Conservation (phyloP, 2,888 invertebrate genomes). For the Eilema sororculum region DNA sequence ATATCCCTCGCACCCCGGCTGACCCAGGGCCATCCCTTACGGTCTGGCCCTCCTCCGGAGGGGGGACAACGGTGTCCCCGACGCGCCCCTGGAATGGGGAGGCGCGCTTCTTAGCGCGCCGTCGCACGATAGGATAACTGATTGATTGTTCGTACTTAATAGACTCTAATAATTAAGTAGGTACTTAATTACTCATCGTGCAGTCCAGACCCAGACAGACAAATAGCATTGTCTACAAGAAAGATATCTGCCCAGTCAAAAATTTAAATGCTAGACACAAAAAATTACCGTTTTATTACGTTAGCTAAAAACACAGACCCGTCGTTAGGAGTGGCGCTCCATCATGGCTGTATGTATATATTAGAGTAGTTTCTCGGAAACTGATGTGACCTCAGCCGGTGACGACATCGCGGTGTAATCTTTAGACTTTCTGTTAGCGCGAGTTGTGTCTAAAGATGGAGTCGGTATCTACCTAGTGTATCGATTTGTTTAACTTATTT, state of each 20-base stretch:
- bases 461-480: not conserved
- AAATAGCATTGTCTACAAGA: not conserved
- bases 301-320: conserved; percentile 8
- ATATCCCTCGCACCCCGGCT: too few relatives aligned
- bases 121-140: too few relatives aligned
- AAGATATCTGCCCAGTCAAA: not conserved
- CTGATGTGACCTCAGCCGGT: conserved; percentile 23
- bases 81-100: too few relatives aligned
- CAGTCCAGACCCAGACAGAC: not conserved
- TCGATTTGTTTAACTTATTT: too few relatives aligned
- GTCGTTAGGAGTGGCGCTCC: not conserved
- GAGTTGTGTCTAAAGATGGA: conserved; percentile 2
- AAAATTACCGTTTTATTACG: not conserved
- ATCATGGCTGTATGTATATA: conserved; percentile 4
- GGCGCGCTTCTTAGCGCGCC: too few relatives aligned
- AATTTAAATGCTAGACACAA: too few relatives aligned
- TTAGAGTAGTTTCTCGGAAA: conserved; percentile 23
- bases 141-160: too few relatives aligned
- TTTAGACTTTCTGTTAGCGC: conserved; percentile 20
- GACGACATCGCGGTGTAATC: conserved; percentile 21
- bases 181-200: too few relatives aligned
- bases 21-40: too few relatives aligned
- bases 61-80: too few relatives aligned
- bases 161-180: too few relatives aligned
- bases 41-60: too few relatives aligned